phyloP scores from a whole-genome alignment of 1,140 invertebrate species.

The Drosophila takahashii region DNA sequence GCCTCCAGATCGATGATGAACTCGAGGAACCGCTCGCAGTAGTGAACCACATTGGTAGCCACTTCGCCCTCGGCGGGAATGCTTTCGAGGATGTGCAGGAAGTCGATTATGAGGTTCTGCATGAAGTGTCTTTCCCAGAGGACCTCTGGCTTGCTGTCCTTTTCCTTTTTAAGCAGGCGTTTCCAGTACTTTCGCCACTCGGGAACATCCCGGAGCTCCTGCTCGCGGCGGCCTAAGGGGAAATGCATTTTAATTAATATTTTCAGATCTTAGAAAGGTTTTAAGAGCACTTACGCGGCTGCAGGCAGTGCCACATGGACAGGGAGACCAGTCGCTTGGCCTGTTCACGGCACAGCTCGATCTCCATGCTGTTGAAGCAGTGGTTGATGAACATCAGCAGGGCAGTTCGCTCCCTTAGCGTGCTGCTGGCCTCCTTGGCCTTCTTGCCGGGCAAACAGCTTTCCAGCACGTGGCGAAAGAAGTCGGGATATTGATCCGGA shows the following conservation, averaged over 20 bases:
- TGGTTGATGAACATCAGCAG: slow-evolving; percentile 97
- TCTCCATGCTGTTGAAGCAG: slow-evolving; percentile 98
- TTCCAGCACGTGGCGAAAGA: slow-evolving; percentile 94
- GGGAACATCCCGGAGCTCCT: slow-evolving; percentile 93
- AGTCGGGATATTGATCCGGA: slow-evolving; percentile 92
- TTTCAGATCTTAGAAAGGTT: no score
- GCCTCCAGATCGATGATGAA: slow-evolving; percentile 98
- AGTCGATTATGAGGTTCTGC: slow-evolving; percentile 94
- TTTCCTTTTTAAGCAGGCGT: slow-evolving; percentile 90
- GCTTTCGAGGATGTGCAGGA: slow-evolving; percentile 92
- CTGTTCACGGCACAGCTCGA: slow-evolving; percentile 95
- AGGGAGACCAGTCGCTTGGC: slow-evolving; percentile 96
- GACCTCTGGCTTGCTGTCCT: slow-evolving; percentile 89
- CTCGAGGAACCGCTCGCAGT: slow-evolving; percentile 98
- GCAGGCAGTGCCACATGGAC: slow-evolving; percentile 96
- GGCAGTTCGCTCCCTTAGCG: slow-evolving; percentile 93
- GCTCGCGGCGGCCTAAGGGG: slow-evolving; percentile 88
- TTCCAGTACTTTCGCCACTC: slow-evolving; percentile 98
- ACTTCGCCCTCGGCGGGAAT: slow-evolving; percentile 89
- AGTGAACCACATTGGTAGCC: slow-evolving; percentile 87
- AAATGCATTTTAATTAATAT: background rate
- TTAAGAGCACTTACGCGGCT: slow-evolving; percentile 87
- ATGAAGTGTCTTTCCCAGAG: slow-evolving; percentile 96
- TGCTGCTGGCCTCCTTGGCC: slow-evolving; percentile 62
- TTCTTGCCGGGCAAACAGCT: slow-evolving; percentile 69